These are phyloP conservation scores for Xyrichtys novacula DNA, from an alignment of 2,797 vertebrate genomes.

Conservation along the genomic window DNA sequence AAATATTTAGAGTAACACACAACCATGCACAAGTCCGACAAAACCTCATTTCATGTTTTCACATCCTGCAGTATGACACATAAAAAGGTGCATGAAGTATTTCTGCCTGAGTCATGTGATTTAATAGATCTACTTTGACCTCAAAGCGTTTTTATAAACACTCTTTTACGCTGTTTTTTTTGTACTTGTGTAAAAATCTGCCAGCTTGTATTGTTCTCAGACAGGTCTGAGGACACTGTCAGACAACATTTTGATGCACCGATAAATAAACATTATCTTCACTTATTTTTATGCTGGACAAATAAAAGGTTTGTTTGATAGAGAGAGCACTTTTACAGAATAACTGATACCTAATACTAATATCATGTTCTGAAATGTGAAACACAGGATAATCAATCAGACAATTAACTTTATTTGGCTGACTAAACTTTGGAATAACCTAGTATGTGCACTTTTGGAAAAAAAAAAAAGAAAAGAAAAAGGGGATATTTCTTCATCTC, in stretches of 20 bases:
- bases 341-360: no score
- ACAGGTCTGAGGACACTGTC: background rate
- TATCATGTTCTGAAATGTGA: background rate
- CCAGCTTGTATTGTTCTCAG: background rate
- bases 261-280: background rate
- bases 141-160: background rate
- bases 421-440: no score
- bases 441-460: no score
- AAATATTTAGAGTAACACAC: background rate
- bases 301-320: background rate
- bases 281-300: background rate
- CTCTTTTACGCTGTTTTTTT: constrained; percentile 1
- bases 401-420: no score
- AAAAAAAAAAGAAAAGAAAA: no score
- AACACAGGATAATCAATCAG: background rate
- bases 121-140: background rate
- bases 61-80: background rate
- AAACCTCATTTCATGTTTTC: background rate
- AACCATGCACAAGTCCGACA: background rate
- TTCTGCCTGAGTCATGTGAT: background rate
- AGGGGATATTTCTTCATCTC: background rate
- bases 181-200: background rate
- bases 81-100: background rate
- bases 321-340: background rate
- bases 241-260: background rate